These are phyloP conservation scores for Gymnoscopelus braueri DNA, from an alignment of 2,797 vertebrate species.

Conservation along the genomic window DNA sequence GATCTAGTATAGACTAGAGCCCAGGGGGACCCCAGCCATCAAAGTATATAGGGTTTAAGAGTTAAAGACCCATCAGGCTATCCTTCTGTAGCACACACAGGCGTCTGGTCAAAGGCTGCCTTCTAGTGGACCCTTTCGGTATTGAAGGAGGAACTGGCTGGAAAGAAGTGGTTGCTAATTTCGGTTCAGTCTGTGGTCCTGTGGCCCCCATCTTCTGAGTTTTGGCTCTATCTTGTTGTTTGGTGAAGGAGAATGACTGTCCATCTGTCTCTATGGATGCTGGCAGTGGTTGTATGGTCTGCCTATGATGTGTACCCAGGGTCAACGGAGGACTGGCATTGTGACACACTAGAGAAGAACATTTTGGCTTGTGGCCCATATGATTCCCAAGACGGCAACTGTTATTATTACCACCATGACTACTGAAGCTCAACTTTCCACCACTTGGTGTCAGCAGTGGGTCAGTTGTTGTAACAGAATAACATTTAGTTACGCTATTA, in stretches of 20 bases:
- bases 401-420: slow-evolving; percentile 3
- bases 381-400: not conserved
- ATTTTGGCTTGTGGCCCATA: not conserved
- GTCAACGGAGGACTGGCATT: not conserved
- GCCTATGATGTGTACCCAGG: not conserved
- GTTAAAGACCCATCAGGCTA: not conserved
- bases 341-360: not conserved
- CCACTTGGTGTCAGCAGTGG: not conserved
- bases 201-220: slow-evolving; percentile 13
- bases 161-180: slow-evolving; percentile 21
- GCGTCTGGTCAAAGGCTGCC: not conserved
- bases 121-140: slow-evolving; percentile 26
- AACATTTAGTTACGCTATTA: not conserved
- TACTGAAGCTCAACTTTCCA: not conserved
- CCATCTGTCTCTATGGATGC: not conserved
- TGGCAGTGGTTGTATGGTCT: not conserved
- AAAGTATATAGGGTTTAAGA: no score
- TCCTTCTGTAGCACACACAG: not conserved
- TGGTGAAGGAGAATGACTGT: slow-evolving; percentile 3
- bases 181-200: slow-evolving; percentile 4
- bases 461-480: not conserved
- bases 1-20: no score
- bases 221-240: slow-evolving; percentile 5
- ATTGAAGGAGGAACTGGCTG: slow-evolving; percentile 37
- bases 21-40: no score